Percentiles rank a stretch among this genome's conserved stretches.
phyloP scores from a whole-genome alignment of 2,113 vertebrate genomes.

The Montifringilla adamsi region DNA sequence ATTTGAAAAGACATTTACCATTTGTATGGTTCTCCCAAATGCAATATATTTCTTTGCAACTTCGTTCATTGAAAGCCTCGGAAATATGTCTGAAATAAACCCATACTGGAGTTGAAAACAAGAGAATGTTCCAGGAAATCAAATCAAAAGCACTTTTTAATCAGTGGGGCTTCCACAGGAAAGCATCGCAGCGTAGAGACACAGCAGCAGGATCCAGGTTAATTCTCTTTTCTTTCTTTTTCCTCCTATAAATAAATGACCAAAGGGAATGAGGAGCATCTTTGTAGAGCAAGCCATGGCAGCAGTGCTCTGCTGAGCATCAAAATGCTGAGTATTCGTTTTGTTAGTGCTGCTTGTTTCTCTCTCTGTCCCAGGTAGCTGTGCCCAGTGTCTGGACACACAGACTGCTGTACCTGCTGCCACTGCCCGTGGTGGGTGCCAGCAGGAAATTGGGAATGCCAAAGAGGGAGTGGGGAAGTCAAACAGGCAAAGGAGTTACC shows the following conservation, averaged over 20 bases:
- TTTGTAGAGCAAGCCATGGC: fast-evolving
- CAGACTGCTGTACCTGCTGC: fast-evolving
- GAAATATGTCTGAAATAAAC: constrained; percentile 47
- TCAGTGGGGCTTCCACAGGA: background rate
- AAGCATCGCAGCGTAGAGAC: background rate
- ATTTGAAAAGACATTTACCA: constrained; percentile 53
- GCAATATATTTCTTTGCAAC: constrained; percentile 43
- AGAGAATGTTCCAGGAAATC: constrained; percentile 17
- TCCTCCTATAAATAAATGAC: background rate
- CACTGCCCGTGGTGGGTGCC: fast-evolving
- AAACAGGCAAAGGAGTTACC: background rate
- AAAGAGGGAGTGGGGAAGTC: background rate
- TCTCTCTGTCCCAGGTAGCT: background rate
- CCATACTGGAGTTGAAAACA: constrained; percentile 36
- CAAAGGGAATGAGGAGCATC: background rate
- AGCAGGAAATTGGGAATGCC: background rate
- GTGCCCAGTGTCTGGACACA: background rate
- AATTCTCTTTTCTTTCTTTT: background rate
- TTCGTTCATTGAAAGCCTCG: background rate
- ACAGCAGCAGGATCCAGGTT: background rate
- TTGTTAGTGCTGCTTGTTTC: background rate
- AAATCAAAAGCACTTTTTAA: constrained; percentile 44
- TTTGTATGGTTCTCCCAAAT: constrained; percentile 43
- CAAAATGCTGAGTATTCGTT: background rate
- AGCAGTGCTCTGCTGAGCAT: background rate